Conservation (phyloP, 2,888 invertebrate species). For the Plagiodera versicolora region DNA sequence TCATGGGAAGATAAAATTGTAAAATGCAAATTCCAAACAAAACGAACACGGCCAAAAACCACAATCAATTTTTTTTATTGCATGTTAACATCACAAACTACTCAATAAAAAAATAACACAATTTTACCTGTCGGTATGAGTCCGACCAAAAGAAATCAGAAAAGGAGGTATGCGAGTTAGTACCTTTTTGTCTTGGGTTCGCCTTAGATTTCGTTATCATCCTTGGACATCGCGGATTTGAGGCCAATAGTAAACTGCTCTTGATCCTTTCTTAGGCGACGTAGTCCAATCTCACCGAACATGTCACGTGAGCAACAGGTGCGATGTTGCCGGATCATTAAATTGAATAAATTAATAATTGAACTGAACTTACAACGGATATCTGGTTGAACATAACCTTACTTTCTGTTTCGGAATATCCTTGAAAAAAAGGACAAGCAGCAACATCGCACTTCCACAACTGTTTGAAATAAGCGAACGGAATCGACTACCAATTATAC, state of each 20-base stretch:
- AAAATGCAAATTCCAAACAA: constrained; percentile 51
- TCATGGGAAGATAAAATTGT: constrained; percentile 38
- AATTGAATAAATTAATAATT: too few species aligned
- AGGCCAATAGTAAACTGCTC: constrained; percentile 38
- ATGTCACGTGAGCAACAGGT: too few species aligned
- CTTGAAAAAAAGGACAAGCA: too few species aligned
- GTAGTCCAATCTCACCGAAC: background rate
- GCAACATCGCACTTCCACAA: too few species aligned
- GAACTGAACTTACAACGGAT: too few species aligned
- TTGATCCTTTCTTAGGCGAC: constrained; percentile 1
- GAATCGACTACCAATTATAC: constrained; percentile 47
- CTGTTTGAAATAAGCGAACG: constrained; percentile 41
- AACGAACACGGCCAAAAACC: constrained; percentile 42
- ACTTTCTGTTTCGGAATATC: too few species aligned
- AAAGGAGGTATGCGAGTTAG: constrained; percentile 45
- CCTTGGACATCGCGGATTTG: constrained; percentile 49
- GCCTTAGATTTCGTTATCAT: constrained; percentile 52
- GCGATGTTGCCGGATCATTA: too few species aligned
- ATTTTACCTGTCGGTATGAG: constrained; percentile 50
- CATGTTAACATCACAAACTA: constrained; percentile 53
- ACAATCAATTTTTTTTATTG: constrained; percentile 49
- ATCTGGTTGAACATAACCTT: too few species aligned
- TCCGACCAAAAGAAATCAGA: constrained; percentile 41
- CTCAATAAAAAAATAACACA: constrained; percentile 44
- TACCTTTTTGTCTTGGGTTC: constrained; percentile 45